Base-by-base conservation (phyloP, 1,140 invertebrate species). In the Drosophila ironensis region DNA sequence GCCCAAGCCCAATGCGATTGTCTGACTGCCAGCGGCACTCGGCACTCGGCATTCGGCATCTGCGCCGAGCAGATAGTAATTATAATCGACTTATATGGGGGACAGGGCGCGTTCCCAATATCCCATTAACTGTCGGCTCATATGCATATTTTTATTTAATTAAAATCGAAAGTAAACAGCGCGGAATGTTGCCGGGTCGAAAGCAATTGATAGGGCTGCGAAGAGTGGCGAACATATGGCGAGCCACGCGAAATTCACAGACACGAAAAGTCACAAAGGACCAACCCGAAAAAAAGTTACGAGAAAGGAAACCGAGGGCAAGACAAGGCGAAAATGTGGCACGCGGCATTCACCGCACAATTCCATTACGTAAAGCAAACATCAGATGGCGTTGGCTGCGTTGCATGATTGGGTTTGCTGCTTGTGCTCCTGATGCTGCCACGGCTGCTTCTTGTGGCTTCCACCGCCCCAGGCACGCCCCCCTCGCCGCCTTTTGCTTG, bases 291-390 rank as follows among this genome's bases (percentile, higher is more conserved):
- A 35, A 30, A 24, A 35, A 52, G 19, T 52, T 9, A 14, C 16
- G n/a, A 20, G 35, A 57, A 38, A 44, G 56, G 16, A 28, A 16
- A 46, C 30, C 24, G 35, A 19, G 30, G 61, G 61, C 35, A 71
- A 71, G 45, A 54, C 63, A 60, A 67, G 54, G 59, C 41, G 57
- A 77, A 84, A 82, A 57, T 69, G 69, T 69, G 75, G 68, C 72
- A 52, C 68, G 64, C 63, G 66, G 61, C 68, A 78, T 78, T 82
- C 78, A 84, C 73, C 78, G 69, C 78, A 84, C 78, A 82, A 82
- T 82, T 82, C 78, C 78, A 82, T 82, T 82, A 82, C 78, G 78
- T 84, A 82, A 82, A 82, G 78, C 78, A 82, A 84, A 82, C 78
- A 82, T 82, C 78, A 82, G 78, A 72, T 82, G 78, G 57, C 72